phyloP scores from a whole-genome alignment of 2,888 invertebrate species.

The Hipparchia sbordonii region DNA sequence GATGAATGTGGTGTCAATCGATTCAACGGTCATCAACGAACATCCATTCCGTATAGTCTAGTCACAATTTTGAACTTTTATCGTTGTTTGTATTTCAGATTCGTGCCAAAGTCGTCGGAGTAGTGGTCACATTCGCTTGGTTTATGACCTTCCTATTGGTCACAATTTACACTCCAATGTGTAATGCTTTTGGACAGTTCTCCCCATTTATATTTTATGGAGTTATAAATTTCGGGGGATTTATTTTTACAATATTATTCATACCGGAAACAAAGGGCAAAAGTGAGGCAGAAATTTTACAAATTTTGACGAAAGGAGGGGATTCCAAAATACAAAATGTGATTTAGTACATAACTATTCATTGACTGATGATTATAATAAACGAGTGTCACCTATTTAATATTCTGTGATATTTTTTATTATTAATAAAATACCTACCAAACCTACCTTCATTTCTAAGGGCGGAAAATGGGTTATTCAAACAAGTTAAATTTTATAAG shows the following conservation, averaged over 20 bases:
- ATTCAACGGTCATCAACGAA: no score
- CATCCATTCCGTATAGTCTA: no score
- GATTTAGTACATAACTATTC: neutral
- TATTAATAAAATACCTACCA: neutral
- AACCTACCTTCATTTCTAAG: neutral
- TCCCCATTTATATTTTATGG: slow-evolving; percentile 59
- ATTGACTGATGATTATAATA: neutral
- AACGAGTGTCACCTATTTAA: neutral
- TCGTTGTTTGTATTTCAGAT: slow-evolving; percentile 51
- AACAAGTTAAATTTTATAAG: no score
- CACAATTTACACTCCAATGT: slow-evolving; percentile 44
- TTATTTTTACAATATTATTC: slow-evolving; percentile 52
- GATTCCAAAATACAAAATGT: neutral
- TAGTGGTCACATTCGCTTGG: slow-evolving; percentile 64
- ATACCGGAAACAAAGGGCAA: slow-evolving; percentile 68
- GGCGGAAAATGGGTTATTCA: no score
- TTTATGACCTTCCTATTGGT: slow-evolving; percentile 55
- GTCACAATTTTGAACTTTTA: no score
- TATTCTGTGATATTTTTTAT: neutral
- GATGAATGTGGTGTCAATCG: no score
- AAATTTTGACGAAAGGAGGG: slow-evolving; percentile 8
- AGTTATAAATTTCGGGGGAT: slow-evolving; percentile 52
- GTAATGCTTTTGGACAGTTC: slow-evolving; percentile 51
- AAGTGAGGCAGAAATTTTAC: slow-evolving; percentile 54
- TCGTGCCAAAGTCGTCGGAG: slow-evolving; percentile 61